Evolutionary conservation across 2,888 invertebrate species (phyloP), one percentile per base, ranked within the genome.

Genomic region (Scotopteryx bipunctaria): DNA sequence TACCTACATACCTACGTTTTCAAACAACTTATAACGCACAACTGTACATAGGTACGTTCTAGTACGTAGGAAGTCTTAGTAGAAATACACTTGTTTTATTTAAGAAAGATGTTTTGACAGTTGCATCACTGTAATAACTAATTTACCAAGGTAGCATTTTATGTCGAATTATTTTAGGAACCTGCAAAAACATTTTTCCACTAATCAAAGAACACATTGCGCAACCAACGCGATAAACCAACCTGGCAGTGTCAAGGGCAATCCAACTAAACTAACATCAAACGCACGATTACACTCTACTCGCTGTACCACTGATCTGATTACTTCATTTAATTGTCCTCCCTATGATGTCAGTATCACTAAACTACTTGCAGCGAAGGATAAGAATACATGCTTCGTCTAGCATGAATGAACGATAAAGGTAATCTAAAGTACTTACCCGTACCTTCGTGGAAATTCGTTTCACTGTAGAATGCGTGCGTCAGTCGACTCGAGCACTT

Each of bases 231-330:
- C 37, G 41, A 50, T 50, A 46, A 8, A 54, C 53, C 31, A 31
- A 58, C 56, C 54, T 49, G 47, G 35, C 1, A 29, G 14, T 47
- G 36, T 61, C 55, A 58, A 58, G 60, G 56, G 14, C 53, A 19
- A 45, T 32, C 47, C 42, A 53, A 54, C 51, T 37, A 47, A n/a
- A n/a, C 38, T 52, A 58, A 38, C 41, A 42, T 44, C 16, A 37
- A 47, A 41, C 48, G 54, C 53, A 48, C 42, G 46, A 8, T 29
- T 46, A 41, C 45, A 51, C 55, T 16, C 25, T 2, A 23, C 36
- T 17, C 27, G 11, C 8, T 9, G 23, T 38, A 37, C 19, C 38
- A 55, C 43, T 37, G 14, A 21, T 52, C 27, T 50, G 36, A 29
- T 40, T 29, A 13, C 14, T 16, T n/a, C 16, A 23, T 16, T 17